A percentile compares a stretch with the other conserved stretches of the same genome.
Conservation (phyloP, 2,888 invertebrate genomes). For the Drosophila robusta region DNA sequence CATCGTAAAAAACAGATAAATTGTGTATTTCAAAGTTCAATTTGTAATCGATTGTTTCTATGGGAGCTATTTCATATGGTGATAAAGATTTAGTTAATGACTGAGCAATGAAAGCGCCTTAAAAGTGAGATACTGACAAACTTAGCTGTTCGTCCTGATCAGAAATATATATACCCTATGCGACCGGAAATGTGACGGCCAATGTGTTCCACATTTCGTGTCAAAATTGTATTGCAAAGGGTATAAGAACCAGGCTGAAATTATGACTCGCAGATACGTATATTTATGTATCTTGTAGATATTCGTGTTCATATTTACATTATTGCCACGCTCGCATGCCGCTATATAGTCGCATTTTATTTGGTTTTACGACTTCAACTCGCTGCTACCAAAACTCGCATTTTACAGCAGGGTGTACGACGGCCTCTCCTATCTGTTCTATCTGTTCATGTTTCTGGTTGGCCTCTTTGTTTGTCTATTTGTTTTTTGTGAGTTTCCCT, state of each 20-base stretch:
- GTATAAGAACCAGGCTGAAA: constrained; percentile 12
- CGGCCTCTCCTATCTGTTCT: constrained; percentile 7
- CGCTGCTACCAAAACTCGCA: constrained; percentile 1
- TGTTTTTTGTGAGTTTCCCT: constrained; percentile 41
- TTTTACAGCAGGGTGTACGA: constrained; percentile 6
- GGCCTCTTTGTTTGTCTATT: constrained; percentile 17
- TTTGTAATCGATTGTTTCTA: too few species aligned
- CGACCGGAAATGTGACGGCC: too few species aligned
- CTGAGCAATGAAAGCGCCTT: too few species aligned
- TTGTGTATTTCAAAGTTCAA: too few species aligned
- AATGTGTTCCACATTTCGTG: neutral
- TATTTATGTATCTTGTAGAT: constrained; percentile 36
- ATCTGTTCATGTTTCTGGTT: constrained; percentile 1
- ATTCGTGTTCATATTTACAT: constrained; percentile 50
- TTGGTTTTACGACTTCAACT: constrained; percentile 41
- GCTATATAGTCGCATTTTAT: constrained; percentile 47
- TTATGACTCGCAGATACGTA: constrained; percentile 26
- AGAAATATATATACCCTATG: too few species aligned
- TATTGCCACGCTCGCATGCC: constrained; percentile 55
- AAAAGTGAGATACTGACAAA: too few species aligned
- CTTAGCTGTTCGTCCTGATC: too few species aligned
- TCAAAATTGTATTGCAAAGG: neutral
- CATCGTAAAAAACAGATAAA: too few species aligned
- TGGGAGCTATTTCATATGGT: too few species aligned
- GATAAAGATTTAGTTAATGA: too few species aligned